Evolutionary conservation across 2,113 vertebrate species (phyloP), one percentile per base, ranked within the genome.

Genomic region (Corvus hawaiiensis): DNA sequence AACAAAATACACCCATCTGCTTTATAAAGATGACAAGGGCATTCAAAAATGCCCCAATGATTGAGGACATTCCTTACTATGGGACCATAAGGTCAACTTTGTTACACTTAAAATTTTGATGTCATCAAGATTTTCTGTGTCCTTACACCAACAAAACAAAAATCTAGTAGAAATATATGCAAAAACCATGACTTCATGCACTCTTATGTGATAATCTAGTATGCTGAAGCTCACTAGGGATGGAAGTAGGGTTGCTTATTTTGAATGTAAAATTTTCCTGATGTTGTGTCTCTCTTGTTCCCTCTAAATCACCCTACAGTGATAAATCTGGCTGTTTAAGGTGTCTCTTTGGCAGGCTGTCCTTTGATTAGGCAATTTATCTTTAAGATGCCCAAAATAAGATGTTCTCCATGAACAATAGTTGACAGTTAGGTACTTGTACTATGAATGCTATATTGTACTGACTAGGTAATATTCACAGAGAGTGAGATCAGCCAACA

Each of bases 321-420:
- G 54, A 95, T 88, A 95, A 89, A 95, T 89, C 62, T 75, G 35
- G 4, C 48, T 90, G 41, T 64, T 93, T 74, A 72, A 62, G 26
- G 6, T 82, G 44, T 84, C 33, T 89, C 48, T 96, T 87, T 85
- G 81, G 20, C 71, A 96, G 69, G 43, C 58, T 94, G 62, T 83
- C 49, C 41, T 89, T 94, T 95, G 91, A 91, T 93, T 85, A 87
- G 46, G 35, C 28, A 85, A 87, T 89, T 96, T 81, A 56, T 94
- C 84, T 92, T 89, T 44, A 82, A 72, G 20, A 17, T 75, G 55
- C 28, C 44, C 39, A 5, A 59, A 84, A 89, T 90, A 52, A 84
- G 21, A 52, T 63, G 13, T 48, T 92, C 46, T 87, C 21, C 35
- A 49, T 85, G 66, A 91, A 66, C 87, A 95, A 37, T 1, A 73